These are phyloP conservation scores for Drosophila atripex DNA, from an alignment of 2,888 invertebrate species.

Conservation along the genomic window DNA sequence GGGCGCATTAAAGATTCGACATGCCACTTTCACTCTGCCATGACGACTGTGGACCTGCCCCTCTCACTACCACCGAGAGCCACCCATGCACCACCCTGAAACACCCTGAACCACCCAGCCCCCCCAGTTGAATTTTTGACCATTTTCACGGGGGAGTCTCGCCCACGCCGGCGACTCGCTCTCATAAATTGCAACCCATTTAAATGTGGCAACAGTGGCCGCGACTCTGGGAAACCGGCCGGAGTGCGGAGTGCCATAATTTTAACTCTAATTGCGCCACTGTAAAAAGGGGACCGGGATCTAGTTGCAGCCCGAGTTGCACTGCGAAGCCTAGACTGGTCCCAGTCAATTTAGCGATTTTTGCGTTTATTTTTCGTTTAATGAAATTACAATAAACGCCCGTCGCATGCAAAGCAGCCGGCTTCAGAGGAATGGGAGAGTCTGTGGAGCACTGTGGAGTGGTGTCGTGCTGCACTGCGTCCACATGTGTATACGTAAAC, in stretches of 20 bases:
- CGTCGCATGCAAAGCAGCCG: slow-evolving; percentile 26
- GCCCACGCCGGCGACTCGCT: slow-evolving; percentile 36
- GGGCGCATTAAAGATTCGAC: slow-evolving; percentile 75
- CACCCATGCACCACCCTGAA: neutral
- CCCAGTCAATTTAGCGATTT: slow-evolving; percentile 52
- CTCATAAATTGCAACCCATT: slow-evolving; percentile 79
- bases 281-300: slow-evolving; percentile 33
- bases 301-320: slow-evolving; percentile 4
- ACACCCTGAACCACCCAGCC: too few relatives aligned
- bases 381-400: slow-evolving; percentile 79
- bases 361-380: slow-evolving; percentile 73
- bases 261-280: slow-evolving; percentile 72
- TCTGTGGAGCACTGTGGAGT: slow-evolving; percentile 6
- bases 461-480: slow-evolving; percentile 20
- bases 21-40: slow-evolving; percentile 71
- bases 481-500: slow-evolving; percentile 9
- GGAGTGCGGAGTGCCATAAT: slow-evolving; percentile 42
- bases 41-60: slow-evolving; percentile 34
- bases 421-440: neutral
- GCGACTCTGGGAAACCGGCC: slow-evolving; percentile 7
- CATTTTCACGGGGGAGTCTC: slow-evolving; percentile 27
- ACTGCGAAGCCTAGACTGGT: slow-evolving; percentile 35
- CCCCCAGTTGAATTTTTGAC: neutral
- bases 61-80: neutral
- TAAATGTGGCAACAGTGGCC: slow-evolving; percentile 45